Percentiles rank a stretch among this genome's conserved stretches.
Conservation (phyloP, 53 echinoderm and acorn worm genomes). For the Astropecten irregularis region DNA sequence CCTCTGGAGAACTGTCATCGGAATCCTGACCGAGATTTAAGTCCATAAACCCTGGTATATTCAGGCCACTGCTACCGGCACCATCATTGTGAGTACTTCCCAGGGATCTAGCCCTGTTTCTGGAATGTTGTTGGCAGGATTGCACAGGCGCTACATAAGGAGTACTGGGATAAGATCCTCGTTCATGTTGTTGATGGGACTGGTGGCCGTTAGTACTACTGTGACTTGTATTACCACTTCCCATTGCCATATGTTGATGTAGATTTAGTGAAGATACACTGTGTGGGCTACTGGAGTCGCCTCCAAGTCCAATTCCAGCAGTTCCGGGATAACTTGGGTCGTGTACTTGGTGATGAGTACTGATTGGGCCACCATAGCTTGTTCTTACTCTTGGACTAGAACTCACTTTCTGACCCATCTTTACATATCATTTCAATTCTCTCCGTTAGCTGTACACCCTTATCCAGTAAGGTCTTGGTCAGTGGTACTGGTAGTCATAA, state of each 20-base stretch:
- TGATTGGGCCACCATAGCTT: slow-evolving; percentile 62
- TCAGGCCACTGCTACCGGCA: slow-evolving; percentile 65
- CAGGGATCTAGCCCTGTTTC: slow-evolving; percentile 63
- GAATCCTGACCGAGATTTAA: slow-evolving; percentile 72
- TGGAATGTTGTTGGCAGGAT: slow-evolving; percentile 49
- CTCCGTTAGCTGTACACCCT: too few relatives aligned
- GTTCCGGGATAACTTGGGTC: slow-evolving; percentile 49
- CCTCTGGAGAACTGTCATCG: slow-evolving; percentile 83
- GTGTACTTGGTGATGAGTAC: slow-evolving; percentile 44
- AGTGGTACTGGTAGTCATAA: too few relatives aligned
- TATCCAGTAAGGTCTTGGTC: too few relatives aligned
- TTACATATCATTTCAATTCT: too few relatives aligned
- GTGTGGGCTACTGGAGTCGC: slow-evolving; percentile 5
- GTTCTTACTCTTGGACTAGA: slow-evolving; percentile 82
- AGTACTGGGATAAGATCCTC: slow-evolving; percentile 61
- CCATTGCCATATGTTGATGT: slow-evolving; percentile 64
- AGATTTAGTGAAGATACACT: slow-evolving; percentile 50
- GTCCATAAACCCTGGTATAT: slow-evolving; percentile 75
- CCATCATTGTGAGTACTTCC: slow-evolving; percentile 64
- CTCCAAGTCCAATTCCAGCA: slow-evolving; percentile 14
- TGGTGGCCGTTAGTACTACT: slow-evolving; percentile 55
- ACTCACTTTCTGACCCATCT: slow-evolving; percentile 99
- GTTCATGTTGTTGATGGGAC: slow-evolving; percentile 60
- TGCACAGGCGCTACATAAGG: slow-evolving; percentile 66
- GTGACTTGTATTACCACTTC: slow-evolving; percentile 47